Conservation (phyloP, 2,113 vertebrate genomes). For the Pipra filicauda region DNA sequence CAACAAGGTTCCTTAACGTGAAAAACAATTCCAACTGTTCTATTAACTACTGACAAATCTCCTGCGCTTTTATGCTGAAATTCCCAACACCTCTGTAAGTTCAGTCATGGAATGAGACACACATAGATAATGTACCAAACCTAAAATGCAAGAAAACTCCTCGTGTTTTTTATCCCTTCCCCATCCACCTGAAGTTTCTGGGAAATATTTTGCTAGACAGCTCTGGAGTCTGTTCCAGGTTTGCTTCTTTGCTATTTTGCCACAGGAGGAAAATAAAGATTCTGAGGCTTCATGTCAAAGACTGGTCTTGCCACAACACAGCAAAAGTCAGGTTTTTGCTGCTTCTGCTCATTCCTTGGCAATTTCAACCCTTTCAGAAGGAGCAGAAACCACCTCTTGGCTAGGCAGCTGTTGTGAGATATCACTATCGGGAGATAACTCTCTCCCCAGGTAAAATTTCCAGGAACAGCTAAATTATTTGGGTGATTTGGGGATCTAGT, state of each 20-base stretch:
- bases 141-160: background rate
- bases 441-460: background rate
- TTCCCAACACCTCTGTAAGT: background rate
- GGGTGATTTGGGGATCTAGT: background rate
- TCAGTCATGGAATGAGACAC: background rate
- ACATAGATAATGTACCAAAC: background rate
- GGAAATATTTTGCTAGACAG: background rate
- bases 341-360: background rate
- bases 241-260: background rate
- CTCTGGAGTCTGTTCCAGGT: background rate
- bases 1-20: background rate
- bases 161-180: background rate
- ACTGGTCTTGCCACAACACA: background rate
- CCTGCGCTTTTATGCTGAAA: background rate
- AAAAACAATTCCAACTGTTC: background rate
- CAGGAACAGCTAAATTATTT: background rate
- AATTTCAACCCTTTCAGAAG: background rate
- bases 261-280: background rate
- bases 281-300: background rate
- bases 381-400: background rate
- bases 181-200: background rate
- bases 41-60: background rate
- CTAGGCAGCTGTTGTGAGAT: background rate
- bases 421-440: background rate
- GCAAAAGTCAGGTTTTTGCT: background rate